phyloP scores from a whole-genome alignment of 92 coral and sea anemone species.

The Umimayanthus kanabou region DNA sequence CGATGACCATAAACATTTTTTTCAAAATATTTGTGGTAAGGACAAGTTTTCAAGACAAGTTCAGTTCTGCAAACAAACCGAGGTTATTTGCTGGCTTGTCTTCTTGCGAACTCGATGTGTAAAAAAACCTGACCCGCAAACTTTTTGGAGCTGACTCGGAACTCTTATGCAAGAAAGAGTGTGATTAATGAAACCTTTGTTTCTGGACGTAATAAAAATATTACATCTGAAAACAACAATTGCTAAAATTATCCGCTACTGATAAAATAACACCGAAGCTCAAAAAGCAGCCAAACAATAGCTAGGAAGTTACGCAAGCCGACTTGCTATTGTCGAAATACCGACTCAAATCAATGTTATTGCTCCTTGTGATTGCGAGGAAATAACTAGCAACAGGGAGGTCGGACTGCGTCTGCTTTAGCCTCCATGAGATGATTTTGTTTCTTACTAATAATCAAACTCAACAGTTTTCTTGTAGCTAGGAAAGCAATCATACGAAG shows the following conservation, averaged over 20 bases:
- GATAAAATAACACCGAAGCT: not conserved
- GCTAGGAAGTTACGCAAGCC: conserved; percentile 3
- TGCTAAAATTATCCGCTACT: not conserved
- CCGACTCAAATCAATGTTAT: not conserved
- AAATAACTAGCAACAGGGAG: not conserved
- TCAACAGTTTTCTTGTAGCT: not conserved
- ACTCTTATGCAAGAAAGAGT: not conserved
- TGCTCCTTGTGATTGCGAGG: not conserved
- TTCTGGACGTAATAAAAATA: not conserved
- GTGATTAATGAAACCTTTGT: not conserved
- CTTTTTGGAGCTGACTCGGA: no score
- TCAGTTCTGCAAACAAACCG: no score
- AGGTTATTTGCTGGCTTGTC: not conserved
- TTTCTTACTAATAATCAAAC: not conserved
- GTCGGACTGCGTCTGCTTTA: not conserved
- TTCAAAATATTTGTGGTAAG: no score
- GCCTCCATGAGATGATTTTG: not conserved
- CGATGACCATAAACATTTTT: no score
- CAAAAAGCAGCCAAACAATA: not conserved
- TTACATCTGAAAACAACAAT: conserved; percentile 14
- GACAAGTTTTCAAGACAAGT: no score
- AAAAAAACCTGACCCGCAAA: not conserved
- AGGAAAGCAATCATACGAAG: not conserved
- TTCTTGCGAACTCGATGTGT: not conserved
- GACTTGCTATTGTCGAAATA: not conserved